Base-by-base conservation (phyloP, 1,140 invertebrate species). In the Aphelinus certus region DNA sequence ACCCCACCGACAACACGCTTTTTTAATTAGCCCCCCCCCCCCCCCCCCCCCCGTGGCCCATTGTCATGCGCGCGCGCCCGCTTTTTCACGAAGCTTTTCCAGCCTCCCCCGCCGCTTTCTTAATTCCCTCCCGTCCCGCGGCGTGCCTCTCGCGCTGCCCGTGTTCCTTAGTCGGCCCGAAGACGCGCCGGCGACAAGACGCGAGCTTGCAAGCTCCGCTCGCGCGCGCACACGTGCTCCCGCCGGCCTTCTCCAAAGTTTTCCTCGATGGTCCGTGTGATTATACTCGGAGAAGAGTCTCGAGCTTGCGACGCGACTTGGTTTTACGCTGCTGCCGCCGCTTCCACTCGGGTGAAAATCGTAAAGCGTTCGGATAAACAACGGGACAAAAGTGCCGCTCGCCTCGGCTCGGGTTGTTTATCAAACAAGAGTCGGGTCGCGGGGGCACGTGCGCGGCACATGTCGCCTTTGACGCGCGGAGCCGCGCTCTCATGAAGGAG, bases 91-190 rank as follows among this genome's bases (percentile, higher is more conserved):
- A 68, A 83, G 81, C 82, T 87, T 86, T 87, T 85, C 85, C 85
- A 87, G 82, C 86, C 85, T 75, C 73, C 74, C 73, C 76, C 78
- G 75, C 61, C 80, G 79, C 79, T 88, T 88, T 88, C 86, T 88
- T 88, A 88, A 87, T 88, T 88, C 87, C 86, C 84, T 83, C 85
- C 81, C 26, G 26, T 26, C 26, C 26, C 26, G 26, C 26, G 26
- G 26, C 26, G 26, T 26, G 26, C 26, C 26, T 26, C 26, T 26
- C 26, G 26, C 26, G 26, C 26, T 26, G 26, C 26, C 83, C 84
- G 84, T 87, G 85, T 87, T 87, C 84, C 86, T 88, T 87, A 87
- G 87, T 88, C 83, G 80, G 84, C 85, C 83, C 82, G 83, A 87
- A 86, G 87, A 86, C 85, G 85, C 81, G 85, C 85, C 65, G 81